These are phyloP conservation scores for Denticeps clupeoides DNA, from an alignment of 2,797 vertebrate species.

Conservation along the genomic window DNA sequence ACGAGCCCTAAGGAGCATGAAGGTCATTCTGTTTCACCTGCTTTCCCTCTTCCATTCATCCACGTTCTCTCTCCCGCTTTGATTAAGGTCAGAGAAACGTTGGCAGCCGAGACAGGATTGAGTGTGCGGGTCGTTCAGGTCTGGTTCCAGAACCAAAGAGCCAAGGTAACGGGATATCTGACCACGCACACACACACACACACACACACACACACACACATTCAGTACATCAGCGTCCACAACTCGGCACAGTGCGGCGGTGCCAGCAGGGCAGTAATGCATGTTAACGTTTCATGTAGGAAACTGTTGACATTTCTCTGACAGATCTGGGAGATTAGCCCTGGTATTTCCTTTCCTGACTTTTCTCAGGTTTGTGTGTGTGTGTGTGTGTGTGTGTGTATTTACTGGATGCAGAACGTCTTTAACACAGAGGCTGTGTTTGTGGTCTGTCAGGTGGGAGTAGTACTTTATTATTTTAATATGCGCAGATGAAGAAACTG, in stretches of 20 bases:
- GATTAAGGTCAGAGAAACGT: slow-evolving; percentile 84
- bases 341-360: slow-evolving; percentile 51
- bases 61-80: neutral
- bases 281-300: slow-evolving; percentile 56
- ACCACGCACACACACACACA: slow-evolving; percentile 6
- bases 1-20: slow-evolving; percentile 24
- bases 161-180: slow-evolving; percentile 72
- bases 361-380: slow-evolving; percentile 17
- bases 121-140: slow-evolving; percentile 96
- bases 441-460: neutral
- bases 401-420: slow-evolving; percentile 20
- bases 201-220: slow-evolving; percentile 12
- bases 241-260: slow-evolving; percentile 42
- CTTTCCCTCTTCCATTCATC: neutral
- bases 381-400: slow-evolving; percentile 23
- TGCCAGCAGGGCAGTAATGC: slow-evolving; percentile 55
- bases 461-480: slow-evolving; percentile 4
- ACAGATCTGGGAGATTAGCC: slow-evolving; percentile 52
- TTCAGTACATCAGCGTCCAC: slow-evolving; percentile 17
- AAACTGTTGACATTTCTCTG: slow-evolving; percentile 61
- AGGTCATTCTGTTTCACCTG: slow-evolving; percentile 21
- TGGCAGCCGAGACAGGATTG: slow-evolving; percentile 91
- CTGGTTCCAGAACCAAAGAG: slow-evolving; percentile 99
- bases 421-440: neutral
- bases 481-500: slow-evolving; percentile 93